A percentile compares a stretch with the other conserved stretches of the same genome.
Evolutionary conservation across 2,888 invertebrate genomes (phyloP).

Genomic region (Maniola hyperantus): DNA sequence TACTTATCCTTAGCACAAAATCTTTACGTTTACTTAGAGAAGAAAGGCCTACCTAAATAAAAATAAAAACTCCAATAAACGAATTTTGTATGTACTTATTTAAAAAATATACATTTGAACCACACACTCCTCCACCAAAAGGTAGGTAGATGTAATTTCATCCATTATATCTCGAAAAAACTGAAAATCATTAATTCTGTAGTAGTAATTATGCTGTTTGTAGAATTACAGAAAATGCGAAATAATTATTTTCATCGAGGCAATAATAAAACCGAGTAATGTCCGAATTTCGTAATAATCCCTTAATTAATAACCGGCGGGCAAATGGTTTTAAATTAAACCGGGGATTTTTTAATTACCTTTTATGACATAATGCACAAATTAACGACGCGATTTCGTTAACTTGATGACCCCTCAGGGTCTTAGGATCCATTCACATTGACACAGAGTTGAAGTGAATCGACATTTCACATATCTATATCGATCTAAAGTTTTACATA

Average conservation of each 20-base stretch:
- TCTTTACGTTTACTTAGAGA: too few species aligned
- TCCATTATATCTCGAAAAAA: background rate
- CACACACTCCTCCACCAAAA: too few species aligned
- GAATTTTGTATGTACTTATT: too few species aligned
- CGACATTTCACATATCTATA: too few species aligned
- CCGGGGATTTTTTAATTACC: slow-evolving; percentile 29
- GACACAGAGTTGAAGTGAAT: too few species aligned
- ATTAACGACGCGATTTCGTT: slow-evolving; percentile 45
- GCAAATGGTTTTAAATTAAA: slow-evolving; percentile 33
- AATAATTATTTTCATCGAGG: slow-evolving; percentile 18
- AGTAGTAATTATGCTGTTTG: slow-evolving; percentile 16
- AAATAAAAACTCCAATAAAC: too few species aligned
- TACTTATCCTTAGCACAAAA: too few species aligned
- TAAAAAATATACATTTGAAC: too few species aligned
- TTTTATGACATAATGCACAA: slow-evolving; percentile 37
- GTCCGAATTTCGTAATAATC: slow-evolving; percentile 33
- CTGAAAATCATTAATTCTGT: slow-evolving; percentile 7
- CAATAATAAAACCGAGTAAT: slow-evolving; percentile 28
- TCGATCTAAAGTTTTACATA: too few species aligned
- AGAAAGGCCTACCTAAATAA: too few species aligned
- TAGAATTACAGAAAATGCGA: slow-evolving; percentile 17
- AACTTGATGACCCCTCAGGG: slow-evolving; percentile 27
- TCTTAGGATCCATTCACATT: background rate
- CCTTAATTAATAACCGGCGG: slow-evolving; percentile 34
- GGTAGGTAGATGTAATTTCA: background rate